Evolutionary conservation across 2,113 vertebrate species (phyloP), one percentile per base, ranked within the genome.

Genomic region (Dipodomys spectabilis): DNA sequence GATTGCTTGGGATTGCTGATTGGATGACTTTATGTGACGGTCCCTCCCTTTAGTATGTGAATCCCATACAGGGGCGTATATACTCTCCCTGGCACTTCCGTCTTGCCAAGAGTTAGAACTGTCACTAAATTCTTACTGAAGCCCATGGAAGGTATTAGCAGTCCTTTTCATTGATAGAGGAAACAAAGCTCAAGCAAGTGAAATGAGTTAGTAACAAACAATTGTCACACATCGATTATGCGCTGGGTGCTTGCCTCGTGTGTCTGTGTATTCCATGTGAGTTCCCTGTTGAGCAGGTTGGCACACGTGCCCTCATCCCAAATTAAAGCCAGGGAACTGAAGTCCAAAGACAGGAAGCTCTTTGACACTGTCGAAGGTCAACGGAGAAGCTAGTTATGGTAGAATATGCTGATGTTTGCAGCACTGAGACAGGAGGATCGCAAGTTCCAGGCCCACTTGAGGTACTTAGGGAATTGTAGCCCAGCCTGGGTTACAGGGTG

Each of bases 61-160:
- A 20, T n/a, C 25, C 84, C 57, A 3, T 0, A 9, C 0, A 22
- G 0, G 28, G 6, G 2, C 3, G 8, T 3, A 9, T 39, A 23
- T 18, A 6, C 44, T 39, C 72, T 75, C 74, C 10, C 4, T 15
- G 18, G 19, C 16, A 79, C 7, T 13, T 39, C 35, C 39, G n/a
- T 35, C 27, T 20, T 16, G 49, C 30, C 80, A 45, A 35, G 23
- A 32, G 9, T 20, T 15, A 12, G 45, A 32, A 23, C 71, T 80
- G 67, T 15, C 53, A 39, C 19, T 12, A 64, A 83, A 44, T 53
- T 82, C 71, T 60, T 78, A 3, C n/a, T 5, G 53, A 27, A 92
- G 7, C 22, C 7, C 30, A 27, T 3, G 30, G 57, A 20, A 73
- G n/a, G 25, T 23, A n/a, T n/a, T 67, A 32, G 18, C 13, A 44